Base-by-base conservation (phyloP, 2,797 vertebrate genomes). In the Arrhamphus sclerolepis region DNA sequence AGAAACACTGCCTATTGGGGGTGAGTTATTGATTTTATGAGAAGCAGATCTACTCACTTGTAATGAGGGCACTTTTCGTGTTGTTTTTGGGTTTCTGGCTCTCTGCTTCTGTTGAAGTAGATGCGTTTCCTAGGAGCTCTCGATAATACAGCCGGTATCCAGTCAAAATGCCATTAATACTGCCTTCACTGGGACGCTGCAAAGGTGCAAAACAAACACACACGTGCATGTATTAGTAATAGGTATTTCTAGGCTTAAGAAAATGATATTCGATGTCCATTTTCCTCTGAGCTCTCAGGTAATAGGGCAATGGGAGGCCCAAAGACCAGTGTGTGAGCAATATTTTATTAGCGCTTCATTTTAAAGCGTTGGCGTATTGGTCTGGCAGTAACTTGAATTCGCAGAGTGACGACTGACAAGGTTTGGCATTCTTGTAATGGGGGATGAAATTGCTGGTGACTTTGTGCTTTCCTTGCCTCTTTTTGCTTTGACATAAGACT, bases 91-190 rank as follows among this genome's bases (percentile, higher is more conserved):
- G 80, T 0, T 24, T 82, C 77, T 91, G 94, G 70, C 87, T 61
- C 7, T 91, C 91, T 0, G 80, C 77, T 1, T 88, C 28, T 5
- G 56, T 24, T n/a, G 59, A 11, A 39, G 51, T 51, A 24, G 89
- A 87, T 4, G 34, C 42, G 0, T 87, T 72, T 66, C 79, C 31
- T 0, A 89, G 93, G 71, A 98, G 90, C 84, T 97, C 96, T 5
- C 94, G 89, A 69, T 98, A 98, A 89, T 98, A 98, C 65, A 98
- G 93, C 16, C 96, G 89, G 77, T 96, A 98, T 1, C 97, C 97
- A 78, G 95, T 73, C 59, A 98, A 81, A 52, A 97, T 90, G 4
- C 97, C 97, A 0, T 98, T 98, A 41, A 95, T 66, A 26, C 91
- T 94, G 75, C 94, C 92, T 0, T 89, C 92, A 47, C 82, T 91